Evolutionary conservation across 2,888 invertebrate genomes (phyloP), one percentile per base, ranked within the genome.

Genomic region (Tridacna gigas): DNA sequence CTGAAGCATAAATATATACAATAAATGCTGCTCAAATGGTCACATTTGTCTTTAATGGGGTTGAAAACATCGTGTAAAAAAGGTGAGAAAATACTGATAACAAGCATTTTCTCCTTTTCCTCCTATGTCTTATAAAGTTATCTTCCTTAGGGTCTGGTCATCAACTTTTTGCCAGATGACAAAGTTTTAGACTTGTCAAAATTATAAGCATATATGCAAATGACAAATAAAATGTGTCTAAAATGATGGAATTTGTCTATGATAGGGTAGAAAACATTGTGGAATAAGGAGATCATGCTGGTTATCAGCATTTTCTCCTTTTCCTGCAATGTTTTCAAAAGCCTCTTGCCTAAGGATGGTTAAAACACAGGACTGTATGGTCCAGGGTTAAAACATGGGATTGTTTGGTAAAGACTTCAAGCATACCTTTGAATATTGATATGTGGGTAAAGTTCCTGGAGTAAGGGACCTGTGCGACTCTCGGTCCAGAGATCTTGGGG

Each of bases 351-450:
- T 37, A 4, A 37, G 3, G 3, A 37, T 37, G 7, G 7, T 37
- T 37, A 37, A 37, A 37, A 37, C 37, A 37, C 7, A 7, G 37
- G 37, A 2, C 7, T 37, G 37, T 37, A 4, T 37, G 22, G n/a
- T 37, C 37, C 3, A 7, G 7, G 7, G 7, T 37, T 37, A 37
- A 37, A 37, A 37, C 37, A 37, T 37, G 37, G 37, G 37, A 2
- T 37, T 37, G 37, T 37, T 37, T 37, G 22, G n/a, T 37, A 22
- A n/a, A 77, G 28, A n/a, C 2, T 26, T 22, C 48, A 22, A 28
- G 79, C 90, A 82, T 89, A 94, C 94, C 91, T 91, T 90, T 22
- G 91, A 86, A 83, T 94, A 94, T 83, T 92, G 91, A 84, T 92
- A 91, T 26, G 91, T 89, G n/a, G 93, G 93, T 82, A 92, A 79